phyloP scores from a whole-genome alignment of 2,888 invertebrate genomes.

The Panzeria rudis region DNA sequence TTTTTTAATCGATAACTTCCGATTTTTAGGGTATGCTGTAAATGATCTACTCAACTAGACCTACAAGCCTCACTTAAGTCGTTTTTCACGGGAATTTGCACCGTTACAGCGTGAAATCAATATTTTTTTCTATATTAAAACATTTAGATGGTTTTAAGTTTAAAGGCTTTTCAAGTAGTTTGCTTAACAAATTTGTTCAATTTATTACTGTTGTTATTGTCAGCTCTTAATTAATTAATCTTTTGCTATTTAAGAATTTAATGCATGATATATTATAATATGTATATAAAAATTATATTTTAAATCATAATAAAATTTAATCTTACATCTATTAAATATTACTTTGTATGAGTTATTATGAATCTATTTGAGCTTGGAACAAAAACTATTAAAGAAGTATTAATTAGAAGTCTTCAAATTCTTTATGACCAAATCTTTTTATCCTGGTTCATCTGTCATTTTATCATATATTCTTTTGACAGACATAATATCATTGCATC shows the following conservation, averaged over 20 bases:
- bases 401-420: not conserved
- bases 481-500: too few relatives aligned
- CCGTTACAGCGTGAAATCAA: too few relatives aligned
- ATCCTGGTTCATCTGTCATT: not conserved
- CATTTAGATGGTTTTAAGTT: constrained; percentile 35
- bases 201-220: constrained; percentile 16
- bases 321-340: not conserved
- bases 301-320: constrained; percentile 32
- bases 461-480: not conserved
- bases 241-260: constrained; percentile 18
- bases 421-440: not conserved
- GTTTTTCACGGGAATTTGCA: too few relatives aligned
- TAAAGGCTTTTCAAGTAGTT: constrained; percentile 50
- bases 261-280: constrained; percentile 41
- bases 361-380: too few relatives aligned
- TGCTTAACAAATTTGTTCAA: constrained; percentile 49
- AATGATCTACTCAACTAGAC: too few relatives aligned
- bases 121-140: constrained; percentile 7
- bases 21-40: too few relatives aligned
- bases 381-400: not conserved
- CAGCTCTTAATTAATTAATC: constrained; percentile 1
- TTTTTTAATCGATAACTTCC: too few relatives aligned
- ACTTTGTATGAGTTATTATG: not conserved
- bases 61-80: too few relatives aligned
- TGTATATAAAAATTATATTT: not conserved